Evolutionary conservation across 2,888 invertebrate species (phyloP).

Genomic region (Amiota mariae): DNA sequence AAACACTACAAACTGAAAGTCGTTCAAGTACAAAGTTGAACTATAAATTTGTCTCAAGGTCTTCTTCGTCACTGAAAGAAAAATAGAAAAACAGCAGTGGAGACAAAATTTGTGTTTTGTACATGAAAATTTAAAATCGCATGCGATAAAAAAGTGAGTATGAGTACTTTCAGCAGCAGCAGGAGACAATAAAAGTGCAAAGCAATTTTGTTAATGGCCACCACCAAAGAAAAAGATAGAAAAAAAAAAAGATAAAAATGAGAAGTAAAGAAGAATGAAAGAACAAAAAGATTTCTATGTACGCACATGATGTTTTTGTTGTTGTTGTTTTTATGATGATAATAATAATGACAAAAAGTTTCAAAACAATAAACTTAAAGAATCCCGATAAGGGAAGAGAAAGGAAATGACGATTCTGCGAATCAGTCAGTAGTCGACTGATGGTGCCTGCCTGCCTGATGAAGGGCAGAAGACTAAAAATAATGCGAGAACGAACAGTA

Average conservation of each 20-base stretch:
- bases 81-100: too few relatives aligned
- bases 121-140: not conserved
- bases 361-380: slow-evolving; percentile 14
- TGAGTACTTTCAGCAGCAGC: slow-evolving; percentile 1
- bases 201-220: too few relatives aligned
- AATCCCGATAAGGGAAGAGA: not conserved
- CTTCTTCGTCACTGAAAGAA: not conserved
- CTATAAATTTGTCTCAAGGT: not conserved
- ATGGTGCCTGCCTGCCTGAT: slow-evolving; percentile 38
- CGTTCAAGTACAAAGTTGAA: not conserved
- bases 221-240: too few relatives aligned
- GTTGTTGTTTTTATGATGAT: not conserved
- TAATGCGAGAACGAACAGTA: slow-evolving; percentile 37
- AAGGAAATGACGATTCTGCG: not conserved
- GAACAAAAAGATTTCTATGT: not conserved
- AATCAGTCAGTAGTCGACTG: slow-evolving; percentile 27
- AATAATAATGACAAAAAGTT: not conserved
- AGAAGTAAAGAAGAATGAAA: not conserved
- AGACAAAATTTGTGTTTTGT: not conserved
- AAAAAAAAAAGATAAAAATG: slow-evolving; percentile 17
- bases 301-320: not conserved
- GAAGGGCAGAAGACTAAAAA: slow-evolving; percentile 36
- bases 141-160: not conserved
- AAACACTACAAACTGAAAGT: not conserved
- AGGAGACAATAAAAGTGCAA: not conserved